Evolutionary conservation across 2,797 vertebrate genomes (phyloP).

Genomic region (Anisognathus igniventris): DNA sequence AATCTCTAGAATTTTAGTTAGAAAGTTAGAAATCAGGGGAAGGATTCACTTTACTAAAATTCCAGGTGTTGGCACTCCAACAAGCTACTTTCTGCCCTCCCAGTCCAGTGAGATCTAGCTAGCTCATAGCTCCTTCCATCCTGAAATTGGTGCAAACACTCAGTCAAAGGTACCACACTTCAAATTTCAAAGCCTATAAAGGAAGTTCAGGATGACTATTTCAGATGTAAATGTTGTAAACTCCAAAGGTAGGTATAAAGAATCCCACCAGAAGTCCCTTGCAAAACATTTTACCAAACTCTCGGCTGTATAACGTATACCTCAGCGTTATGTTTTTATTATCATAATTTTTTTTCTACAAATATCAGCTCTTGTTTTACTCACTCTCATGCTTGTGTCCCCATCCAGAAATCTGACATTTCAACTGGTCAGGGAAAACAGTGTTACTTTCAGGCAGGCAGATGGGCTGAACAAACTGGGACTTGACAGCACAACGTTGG

Average conservation of each 20-base stretch:
- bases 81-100: background rate
- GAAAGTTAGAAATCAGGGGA: background rate
- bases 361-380: slow-evolving; percentile 13
- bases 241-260: background rate
- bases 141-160: background rate
- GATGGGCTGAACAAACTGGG: slow-evolving; percentile 87
- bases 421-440: slow-evolving; percentile 76
- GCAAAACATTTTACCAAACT: background rate
- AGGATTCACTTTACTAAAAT: background rate
- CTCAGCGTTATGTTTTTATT: background rate
- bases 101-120: background rate
- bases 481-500: slow-evolving; percentile 81
- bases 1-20: too few species aligned
- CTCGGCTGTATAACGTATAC: background rate
- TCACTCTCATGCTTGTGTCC: slow-evolving; percentile 87
- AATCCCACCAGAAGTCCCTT: background rate
- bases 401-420: slow-evolving; percentile 92
- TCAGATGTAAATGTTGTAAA: background rate
- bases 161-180: background rate
- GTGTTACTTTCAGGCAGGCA: slow-evolving; percentile 83
- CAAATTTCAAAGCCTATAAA: background rate
- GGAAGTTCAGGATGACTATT: background rate
- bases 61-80: background rate
- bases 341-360: background rate
- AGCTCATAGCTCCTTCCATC: background rate